Conservation (phyloP, 2,888 invertebrate genomes). For the Tachina lurida region DNA sequence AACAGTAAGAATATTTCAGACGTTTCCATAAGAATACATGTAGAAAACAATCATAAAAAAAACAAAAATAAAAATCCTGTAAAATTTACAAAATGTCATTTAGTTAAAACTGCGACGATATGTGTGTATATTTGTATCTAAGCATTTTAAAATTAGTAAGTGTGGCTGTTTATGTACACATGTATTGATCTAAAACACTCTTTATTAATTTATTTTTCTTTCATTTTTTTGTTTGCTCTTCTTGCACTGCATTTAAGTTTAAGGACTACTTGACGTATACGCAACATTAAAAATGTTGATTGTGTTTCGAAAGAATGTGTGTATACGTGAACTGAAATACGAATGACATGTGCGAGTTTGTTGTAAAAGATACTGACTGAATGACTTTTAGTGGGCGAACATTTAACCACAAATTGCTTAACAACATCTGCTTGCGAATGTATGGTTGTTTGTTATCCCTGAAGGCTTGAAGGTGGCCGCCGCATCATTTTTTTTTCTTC, state of each 20-base stretch:
- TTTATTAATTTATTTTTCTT: constrained; percentile 53
- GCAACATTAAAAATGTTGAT: constrained; percentile 55
- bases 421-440: constrained; percentile 52
- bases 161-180: neutral
- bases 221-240: constrained; percentile 19
- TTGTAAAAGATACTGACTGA: constrained; percentile 28
- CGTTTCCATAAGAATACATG: too few relatives aligned
- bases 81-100: too few relatives aligned
- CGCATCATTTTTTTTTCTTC: neutral
- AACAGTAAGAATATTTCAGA: too few relatives aligned
- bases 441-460: neutral
- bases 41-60: too few relatives aligned
- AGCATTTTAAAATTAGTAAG: neutral
- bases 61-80: too few relatives aligned
- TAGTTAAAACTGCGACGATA: too few relatives aligned
- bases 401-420: constrained; percentile 58
- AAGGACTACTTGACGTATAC: constrained; percentile 57
- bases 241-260: constrained; percentile 24
- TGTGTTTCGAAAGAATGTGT: constrained; percentile 28
- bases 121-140: neutral
- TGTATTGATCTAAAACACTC: constrained; percentile 52
- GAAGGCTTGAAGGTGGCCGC: neutral
- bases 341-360: constrained; percentile 14
- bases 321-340: constrained; percentile 23
- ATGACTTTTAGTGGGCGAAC: constrained; percentile 44